Conservation (phyloP, 2,113 vertebrate species). For the Marcusenius ussheri region DNA sequence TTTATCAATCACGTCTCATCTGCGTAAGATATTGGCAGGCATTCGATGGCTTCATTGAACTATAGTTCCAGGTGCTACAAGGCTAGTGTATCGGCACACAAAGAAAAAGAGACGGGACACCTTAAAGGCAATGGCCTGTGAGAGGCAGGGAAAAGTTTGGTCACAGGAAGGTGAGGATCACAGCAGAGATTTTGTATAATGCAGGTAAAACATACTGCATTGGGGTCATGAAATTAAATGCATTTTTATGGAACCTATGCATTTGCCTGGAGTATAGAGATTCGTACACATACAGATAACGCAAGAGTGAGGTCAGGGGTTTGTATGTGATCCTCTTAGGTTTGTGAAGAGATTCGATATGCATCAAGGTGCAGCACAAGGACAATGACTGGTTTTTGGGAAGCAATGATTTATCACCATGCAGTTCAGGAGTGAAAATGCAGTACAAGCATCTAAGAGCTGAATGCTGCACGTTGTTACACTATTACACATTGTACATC, state of each 20-base stretch:
- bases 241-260: neutral
- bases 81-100: conserved; percentile 35
- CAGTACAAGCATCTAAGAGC: neutral
- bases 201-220: neutral
- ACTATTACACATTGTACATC: neutral
- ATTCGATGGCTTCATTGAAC: conserved; percentile 61
- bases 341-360: neutral
- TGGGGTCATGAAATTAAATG: neutral
- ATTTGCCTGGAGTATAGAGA: neutral
- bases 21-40: conserved; percentile 52
- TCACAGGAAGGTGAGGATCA: neutral
- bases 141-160: neutral
- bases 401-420: neutral
- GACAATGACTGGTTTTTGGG: neutral
- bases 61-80: conserved; percentile 49
- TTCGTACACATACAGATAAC: neutral
- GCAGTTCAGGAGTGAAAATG: neutral
- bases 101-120: conserved; percentile 52
- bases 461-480: neutral
- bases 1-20: conserved; percentile 76
- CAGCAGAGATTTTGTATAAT: neutral
- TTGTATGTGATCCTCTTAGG: neutral
- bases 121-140: conserved; percentile 49
- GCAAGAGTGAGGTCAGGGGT: neutral
- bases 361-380: neutral